These are phyloP conservation scores for Hydraecia micacea DNA, from an alignment of 2,888 invertebrate species.

Conservation along the genomic window DNA sequence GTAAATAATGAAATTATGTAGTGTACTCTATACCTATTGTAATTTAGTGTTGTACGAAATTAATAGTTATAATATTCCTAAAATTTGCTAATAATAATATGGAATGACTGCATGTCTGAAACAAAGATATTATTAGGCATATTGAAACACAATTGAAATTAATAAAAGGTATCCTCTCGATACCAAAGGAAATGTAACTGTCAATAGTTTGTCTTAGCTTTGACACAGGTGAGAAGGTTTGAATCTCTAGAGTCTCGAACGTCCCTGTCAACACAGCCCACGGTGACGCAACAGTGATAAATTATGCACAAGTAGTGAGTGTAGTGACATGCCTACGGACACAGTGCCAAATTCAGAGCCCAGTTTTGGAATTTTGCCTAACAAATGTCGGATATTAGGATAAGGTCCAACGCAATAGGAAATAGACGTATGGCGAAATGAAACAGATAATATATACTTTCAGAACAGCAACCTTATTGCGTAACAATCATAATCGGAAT, in stretches of 20 bases:
- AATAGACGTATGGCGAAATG: neutral
- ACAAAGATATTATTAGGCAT: neutral
- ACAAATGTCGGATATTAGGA: constrained; percentile 45
- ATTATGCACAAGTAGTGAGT: constrained; percentile 36
- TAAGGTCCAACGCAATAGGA: constrained; percentile 14
- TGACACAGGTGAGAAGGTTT: constrained; percentile 12
- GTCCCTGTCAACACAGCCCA: constrained; percentile 11
- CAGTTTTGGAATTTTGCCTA: constrained; percentile 47
- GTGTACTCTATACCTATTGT: neutral
- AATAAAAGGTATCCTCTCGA: neutral
- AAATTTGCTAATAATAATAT: neutral
- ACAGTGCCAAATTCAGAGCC: constrained; percentile 31
- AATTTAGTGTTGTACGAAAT: neutral
- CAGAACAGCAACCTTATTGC: neutral
- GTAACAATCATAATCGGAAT: too few species aligned
- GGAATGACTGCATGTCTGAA: neutral
- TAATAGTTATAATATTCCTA: neutral
- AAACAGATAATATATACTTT: neutral
- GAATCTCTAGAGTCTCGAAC: neutral
- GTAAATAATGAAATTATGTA: too few species aligned
- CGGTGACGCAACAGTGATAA: constrained; percentile 21
- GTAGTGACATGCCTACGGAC: constrained; percentile 25
- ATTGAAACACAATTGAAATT: neutral
- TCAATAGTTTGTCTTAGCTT: constrained; percentile 10
- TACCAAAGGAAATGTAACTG: neutral